Evolutionary conservation across 2,113 vertebrate species (phyloP).

Genomic region (Heliornis fulica): DNA sequence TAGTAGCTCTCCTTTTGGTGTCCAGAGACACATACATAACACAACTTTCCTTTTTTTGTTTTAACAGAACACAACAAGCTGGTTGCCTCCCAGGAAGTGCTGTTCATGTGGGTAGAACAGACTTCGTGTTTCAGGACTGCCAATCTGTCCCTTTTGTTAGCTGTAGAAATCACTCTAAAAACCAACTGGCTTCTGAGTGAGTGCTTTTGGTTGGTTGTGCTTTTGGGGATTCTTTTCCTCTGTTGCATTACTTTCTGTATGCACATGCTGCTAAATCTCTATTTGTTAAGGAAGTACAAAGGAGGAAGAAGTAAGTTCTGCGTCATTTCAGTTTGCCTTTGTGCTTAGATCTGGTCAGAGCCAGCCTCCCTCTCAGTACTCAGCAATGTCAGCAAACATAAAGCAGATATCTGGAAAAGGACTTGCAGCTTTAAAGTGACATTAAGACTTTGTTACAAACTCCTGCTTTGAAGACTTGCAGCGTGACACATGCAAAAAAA

Average conservation of each 20-base stretch:
- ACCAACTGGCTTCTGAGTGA: conserved; percentile 1
- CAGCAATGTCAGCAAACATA: conserved; percentile 49
- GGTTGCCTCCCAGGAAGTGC: neutral
- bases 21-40: neutral
- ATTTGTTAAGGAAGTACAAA: conserved; percentile 54
- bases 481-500: conserved; percentile 39
- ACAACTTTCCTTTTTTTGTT: fast-evolving
- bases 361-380: conserved; percentile 34
- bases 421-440: conserved; percentile 11
- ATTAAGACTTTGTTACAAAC: neutral
- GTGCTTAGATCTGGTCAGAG: conserved; percentile 49
- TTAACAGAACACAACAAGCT: neutral
- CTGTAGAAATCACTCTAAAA: neutral
- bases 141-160: neutral
- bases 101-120: neutral
- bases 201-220: conserved; percentile 8
- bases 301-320: conserved; percentile 40
- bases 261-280: conserved; percentile 30
- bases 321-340: conserved; percentile 51
- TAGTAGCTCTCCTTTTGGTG: neutral
- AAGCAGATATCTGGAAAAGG: conserved; percentile 44
- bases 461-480: conserved; percentile 33
- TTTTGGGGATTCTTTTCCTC: conserved; percentile 4
- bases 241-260: conserved; percentile 7
- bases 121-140: neutral